A percentile compares a stretch with the other conserved stretches of the same genome.
phyloP scores from a whole-genome alignment of 2,888 invertebrate genomes.

The Melangyna quadrimaculata region DNA sequence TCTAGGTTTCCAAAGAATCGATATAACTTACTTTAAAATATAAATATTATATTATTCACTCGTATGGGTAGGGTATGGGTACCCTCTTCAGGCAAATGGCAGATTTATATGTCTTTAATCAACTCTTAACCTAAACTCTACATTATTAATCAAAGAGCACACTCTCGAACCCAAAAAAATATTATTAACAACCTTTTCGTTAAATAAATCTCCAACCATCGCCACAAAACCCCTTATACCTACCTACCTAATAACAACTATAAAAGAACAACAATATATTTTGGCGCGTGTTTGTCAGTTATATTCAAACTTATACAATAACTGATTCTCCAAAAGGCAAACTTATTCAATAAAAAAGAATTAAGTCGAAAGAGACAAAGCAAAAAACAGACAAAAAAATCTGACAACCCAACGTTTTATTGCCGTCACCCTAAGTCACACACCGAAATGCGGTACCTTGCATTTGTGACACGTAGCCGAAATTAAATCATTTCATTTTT shows the following conservation, averaged over 20 bases:
- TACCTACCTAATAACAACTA: too few relatives aligned
- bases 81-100: conserved; percentile 19
- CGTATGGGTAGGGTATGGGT: background rate
- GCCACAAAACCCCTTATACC: background rate
- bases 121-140: conserved; percentile 66
- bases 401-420: conserved; percentile 58
- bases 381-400: background rate
- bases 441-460: conserved; percentile 68
- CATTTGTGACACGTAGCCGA: conserved; percentile 76
- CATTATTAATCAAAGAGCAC: conserved; percentile 67
- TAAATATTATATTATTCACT: conserved; percentile 21
- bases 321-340: conserved; percentile 18
- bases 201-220: conserved; percentile 49
- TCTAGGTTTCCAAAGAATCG: conserved; percentile 50
- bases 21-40: conserved; percentile 30
- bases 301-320: conserved; percentile 30
- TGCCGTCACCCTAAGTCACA: conserved; percentile 68
- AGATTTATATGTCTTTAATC: conserved; percentile 70
- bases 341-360: conserved; percentile 5
- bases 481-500: conserved; percentile 78
- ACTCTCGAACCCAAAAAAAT: conserved; percentile 55
- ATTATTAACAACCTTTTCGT: conserved; percentile 56
- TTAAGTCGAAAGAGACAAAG: background rate
- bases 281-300: conserved; percentile 67
- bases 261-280: background rate